A percentile compares a stretch with the other conserved stretches of the same genome.
Conservation (phyloP, 2,888 invertebrate genomes). For the Leptothorax acervorum region DNA sequence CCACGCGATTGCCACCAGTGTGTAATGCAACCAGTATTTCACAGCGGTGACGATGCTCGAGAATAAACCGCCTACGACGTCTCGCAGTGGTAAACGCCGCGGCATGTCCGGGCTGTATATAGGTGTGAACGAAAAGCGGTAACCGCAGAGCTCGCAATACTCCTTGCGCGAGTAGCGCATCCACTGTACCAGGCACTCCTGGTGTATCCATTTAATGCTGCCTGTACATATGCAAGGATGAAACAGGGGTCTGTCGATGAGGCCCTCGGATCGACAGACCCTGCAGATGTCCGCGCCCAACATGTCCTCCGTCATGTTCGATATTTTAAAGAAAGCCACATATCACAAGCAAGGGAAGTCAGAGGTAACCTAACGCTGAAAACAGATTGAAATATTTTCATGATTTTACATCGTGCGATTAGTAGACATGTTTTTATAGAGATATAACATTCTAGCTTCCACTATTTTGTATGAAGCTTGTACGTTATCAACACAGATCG, state of each 20-base stretch:
- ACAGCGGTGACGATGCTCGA: slow-evolving; percentile 96
- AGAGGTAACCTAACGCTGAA: slow-evolving; percentile 53
- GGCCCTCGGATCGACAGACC: slow-evolving; percentile 98
- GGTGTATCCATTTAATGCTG: slow-evolving; percentile 99
- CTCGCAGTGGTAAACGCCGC: slow-evolving; percentile 96
- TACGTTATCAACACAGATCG: background rate
- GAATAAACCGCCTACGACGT: slow-evolving; percentile 96
- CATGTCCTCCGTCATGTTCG: slow-evolving; percentile 86
- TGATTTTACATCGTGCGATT: background rate
- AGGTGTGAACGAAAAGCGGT: slow-evolving; percentile 99
- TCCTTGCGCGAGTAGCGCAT: slow-evolving; percentile 99
- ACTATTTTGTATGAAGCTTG: background rate
- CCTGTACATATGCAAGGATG: slow-evolving; percentile 99
- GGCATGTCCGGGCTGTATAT: slow-evolving; percentile 99
- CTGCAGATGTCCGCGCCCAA: slow-evolving; percentile 96
- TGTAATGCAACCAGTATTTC: slow-evolving; percentile 98
- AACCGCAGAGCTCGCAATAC: slow-evolving; percentile 99
- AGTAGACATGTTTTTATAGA: background rate
- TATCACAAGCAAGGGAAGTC: slow-evolving; percentile 14
- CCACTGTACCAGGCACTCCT: slow-evolving; percentile 99
- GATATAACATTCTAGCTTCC: background rate
- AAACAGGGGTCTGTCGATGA: slow-evolving; percentile 96
- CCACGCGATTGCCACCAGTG: slow-evolving; percentile 98
- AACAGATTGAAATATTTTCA: background rate
- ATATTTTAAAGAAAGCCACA: slow-evolving; percentile 4